phyloP scores from a whole-genome alignment of 2,888 invertebrate species.

The Galeopsomyia nigrocyanea region DNA sequence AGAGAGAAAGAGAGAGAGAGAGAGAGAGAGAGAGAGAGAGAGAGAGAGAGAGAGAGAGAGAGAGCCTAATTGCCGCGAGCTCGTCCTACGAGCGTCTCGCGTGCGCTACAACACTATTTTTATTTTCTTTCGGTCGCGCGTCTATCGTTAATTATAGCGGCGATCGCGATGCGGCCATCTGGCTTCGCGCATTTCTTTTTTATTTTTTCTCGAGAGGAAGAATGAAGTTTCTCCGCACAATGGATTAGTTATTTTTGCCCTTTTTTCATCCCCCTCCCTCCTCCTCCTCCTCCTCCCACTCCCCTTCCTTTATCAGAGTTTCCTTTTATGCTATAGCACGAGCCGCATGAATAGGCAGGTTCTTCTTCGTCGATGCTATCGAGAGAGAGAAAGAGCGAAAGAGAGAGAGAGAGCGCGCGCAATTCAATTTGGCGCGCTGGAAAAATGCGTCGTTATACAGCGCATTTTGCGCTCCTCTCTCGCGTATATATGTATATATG shows the following conservation, averaged over 20 bases:
- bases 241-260: conserved; percentile 38
- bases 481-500: too few relatives aligned
- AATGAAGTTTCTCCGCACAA: conserved; percentile 44
- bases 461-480: conserved; percentile 17
- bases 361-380: conserved; percentile 30
- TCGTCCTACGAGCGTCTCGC: conserved; percentile 15
- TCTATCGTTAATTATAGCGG: conserved; percentile 45
- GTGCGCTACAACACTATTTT: conserved; percentile 27
- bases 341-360: conserved; percentile 38
- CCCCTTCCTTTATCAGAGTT: conserved; percentile 3
- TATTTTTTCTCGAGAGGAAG: neutral
- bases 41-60: too few relatives aligned
- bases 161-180: conserved; percentile 38
- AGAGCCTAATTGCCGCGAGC: conserved; percentile 6
- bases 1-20: too few relatives aligned
- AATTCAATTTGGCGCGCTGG: conserved; percentile 34
- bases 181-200: conserved; percentile 12
- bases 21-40: too few relatives aligned
- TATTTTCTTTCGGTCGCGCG: neutral
- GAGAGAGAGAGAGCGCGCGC: conserved; percentile 10
- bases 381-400: conserved; percentile 3
- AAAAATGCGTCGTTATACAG: conserved; percentile 41
- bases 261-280: neutral
- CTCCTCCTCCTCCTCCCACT: neutral
- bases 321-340: conserved; percentile 28